Base-by-base conservation (phyloP, 2,888 invertebrate species). In the Abrostola tripartita region DNA sequence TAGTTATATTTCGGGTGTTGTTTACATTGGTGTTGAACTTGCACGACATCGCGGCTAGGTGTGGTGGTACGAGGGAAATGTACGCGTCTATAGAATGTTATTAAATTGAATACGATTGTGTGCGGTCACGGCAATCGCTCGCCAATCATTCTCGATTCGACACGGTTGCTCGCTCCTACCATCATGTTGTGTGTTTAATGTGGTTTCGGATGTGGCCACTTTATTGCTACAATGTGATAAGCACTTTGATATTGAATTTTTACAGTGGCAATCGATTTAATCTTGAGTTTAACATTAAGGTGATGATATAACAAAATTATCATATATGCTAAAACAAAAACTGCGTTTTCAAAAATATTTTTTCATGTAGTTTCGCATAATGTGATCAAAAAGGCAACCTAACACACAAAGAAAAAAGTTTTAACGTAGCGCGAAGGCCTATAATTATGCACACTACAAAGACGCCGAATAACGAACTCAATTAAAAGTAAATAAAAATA, bases 141-240 rank as follows among this genome's bases (percentile, higher is more conserved):
- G 71, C 76, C 82, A 81, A 82, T 82, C 79, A 72, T 64, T 63
- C 59, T 60, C 64, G 71, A 81, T 82, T 75, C 79, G 81, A 62
- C 68, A 79, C 78, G 77, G 71, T 75, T 72, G 71, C 74, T 66
- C 51, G 78, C 67, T 44, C 63, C 36, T 58, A 64, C 62, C 59
- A 63, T 64, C 72, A 57, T 65, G 72, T 65, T 68, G 68, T 63
- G 54, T 65, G 65, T 76, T 78, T 74, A 65, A 68, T 69, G 74
- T 54, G 62, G 75, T 71, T 74, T 78, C 71, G 78, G 79, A 78
- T 65, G 76, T 81, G 71, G 76, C 63, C 66, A 68, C 60, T 80
- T 80, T 80, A 76, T 70, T 61, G 65, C 68, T 62, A 65, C 68
- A 57, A 56, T 61, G 59, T 74, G 76, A 78, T 79, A 80, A 78